Conservation (phyloP, 2,888 invertebrate species). For the Ypsolopha scabrella region DNA sequence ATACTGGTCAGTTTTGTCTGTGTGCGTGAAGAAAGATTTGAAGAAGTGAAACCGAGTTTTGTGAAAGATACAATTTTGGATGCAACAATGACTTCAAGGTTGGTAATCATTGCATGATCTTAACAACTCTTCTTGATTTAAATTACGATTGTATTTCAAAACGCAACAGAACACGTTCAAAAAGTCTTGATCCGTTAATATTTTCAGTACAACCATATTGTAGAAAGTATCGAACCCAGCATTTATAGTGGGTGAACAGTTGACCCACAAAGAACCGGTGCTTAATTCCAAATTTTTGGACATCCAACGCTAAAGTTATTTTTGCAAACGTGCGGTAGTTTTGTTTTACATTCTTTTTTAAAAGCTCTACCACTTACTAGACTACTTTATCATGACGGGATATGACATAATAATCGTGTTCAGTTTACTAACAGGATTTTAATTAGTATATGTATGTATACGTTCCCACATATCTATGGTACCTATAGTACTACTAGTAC, state of each 20-base stretch:
- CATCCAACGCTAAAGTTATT: not conserved
- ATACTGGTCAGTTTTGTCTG: not conserved
- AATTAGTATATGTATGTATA: not conserved
- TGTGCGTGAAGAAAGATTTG: not conserved
- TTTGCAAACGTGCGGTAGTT: not conserved
- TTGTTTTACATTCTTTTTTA: no score
- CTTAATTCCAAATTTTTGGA: slow-evolving; percentile 1
- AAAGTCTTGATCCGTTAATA: no score
- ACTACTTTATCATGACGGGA: no score
- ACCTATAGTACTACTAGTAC: no score
- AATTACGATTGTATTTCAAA: slow-evolving; percentile 10
- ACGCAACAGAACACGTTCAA: not conserved
- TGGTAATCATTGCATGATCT: slow-evolving; percentile 11
- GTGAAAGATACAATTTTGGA: slow-evolving; percentile 5
- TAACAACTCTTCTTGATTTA: no score
- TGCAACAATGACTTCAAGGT: slow-evolving; percentile 50
- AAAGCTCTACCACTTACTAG: no score
- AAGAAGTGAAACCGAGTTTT: not conserved
- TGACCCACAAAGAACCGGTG: slow-evolving; percentile 5
- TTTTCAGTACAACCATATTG: slow-evolving; percentile 1
- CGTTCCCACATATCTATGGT: no score
- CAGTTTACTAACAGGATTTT: not conserved
- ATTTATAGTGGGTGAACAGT: not conserved
- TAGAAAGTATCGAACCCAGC: slow-evolving; percentile 2
- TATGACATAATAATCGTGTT: no score